These are phyloP conservation scores for Tolypeutes matacus DNA, from an alignment of 2,797 vertebrate species.

Conservation along the genomic window DNA sequence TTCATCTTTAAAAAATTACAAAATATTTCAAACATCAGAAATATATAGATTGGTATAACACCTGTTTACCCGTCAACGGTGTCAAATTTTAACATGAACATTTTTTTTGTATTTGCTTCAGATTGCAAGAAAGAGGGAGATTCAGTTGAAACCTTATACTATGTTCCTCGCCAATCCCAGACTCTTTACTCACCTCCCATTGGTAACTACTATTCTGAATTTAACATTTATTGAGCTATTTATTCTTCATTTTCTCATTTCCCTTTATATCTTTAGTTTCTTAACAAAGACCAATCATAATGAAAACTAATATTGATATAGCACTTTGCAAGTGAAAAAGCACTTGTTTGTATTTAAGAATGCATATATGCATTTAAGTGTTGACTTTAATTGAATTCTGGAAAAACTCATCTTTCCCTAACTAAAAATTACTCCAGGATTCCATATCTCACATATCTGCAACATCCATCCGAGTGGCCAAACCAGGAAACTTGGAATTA, in stretches of 20 bases:
- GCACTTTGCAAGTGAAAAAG: background rate
- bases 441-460: background rate
- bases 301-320: background rate
- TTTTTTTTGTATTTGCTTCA: background rate
- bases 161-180: rapidly evolving
- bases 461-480: background rate
- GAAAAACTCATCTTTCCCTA: background rate
- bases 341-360: background rate
- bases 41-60: background rate
- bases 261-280: background rate
- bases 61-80: background rate
- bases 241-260: background rate
- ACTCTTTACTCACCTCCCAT: no score
- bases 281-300: background rate
- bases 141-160: background rate
- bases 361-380: background rate
- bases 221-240: background rate
- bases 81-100: background rate
- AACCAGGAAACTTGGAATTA: background rate
- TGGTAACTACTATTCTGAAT: background rate
- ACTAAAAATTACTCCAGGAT: background rate
- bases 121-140: background rate
- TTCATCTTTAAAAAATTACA: background rate
- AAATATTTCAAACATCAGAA: constrained; percentile 9
- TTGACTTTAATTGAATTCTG: background rate